phyloP scores from a whole-genome alignment of 1,140 invertebrate species.

The Gryon sp. region DNA sequence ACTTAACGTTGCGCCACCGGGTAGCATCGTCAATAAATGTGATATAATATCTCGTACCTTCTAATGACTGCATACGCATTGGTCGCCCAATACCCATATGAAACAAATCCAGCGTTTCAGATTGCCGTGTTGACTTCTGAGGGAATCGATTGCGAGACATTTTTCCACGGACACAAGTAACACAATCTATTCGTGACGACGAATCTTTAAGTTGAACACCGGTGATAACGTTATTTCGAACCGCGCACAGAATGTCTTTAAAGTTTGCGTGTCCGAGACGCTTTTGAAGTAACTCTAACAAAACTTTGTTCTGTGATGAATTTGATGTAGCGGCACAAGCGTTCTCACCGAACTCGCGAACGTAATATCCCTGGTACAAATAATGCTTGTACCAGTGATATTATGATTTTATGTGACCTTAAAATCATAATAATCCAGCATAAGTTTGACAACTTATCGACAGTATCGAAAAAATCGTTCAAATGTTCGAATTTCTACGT shows the following conservation, averaged over 20 bases:
- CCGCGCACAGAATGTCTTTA: background rate
- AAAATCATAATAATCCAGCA: no score
- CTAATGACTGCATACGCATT: constrained; percentile 1
- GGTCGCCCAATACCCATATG: constrained; percentile 28
- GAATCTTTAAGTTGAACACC: background rate
- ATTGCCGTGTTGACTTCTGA: background rate
- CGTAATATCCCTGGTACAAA: no score
- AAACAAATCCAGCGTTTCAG: constrained; percentile 8
- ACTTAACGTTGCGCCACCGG: constrained; percentile 6
- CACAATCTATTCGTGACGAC: constrained; percentile 8
- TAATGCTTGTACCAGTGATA: no score
- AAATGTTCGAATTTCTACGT: no score
- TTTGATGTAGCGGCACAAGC: background rate
- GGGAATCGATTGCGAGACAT: constrained; percentile 13
- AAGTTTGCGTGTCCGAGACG: constrained; percentile 6
- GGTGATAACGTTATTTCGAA: background rate
- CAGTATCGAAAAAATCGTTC: background rate
- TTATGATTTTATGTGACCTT: no score
- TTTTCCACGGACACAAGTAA: constrained; percentile 18
- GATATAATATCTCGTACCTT: constrained; percentile 21
- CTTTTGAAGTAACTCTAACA: background rate
- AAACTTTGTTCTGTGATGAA: background rate
- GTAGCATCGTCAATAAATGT: constrained; percentile 9
- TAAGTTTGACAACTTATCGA: no score
- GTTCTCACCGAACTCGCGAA: background rate